Base-by-base conservation (phyloP, 2,797 vertebrate genomes). In the Megaceryle alcyon region DNA sequence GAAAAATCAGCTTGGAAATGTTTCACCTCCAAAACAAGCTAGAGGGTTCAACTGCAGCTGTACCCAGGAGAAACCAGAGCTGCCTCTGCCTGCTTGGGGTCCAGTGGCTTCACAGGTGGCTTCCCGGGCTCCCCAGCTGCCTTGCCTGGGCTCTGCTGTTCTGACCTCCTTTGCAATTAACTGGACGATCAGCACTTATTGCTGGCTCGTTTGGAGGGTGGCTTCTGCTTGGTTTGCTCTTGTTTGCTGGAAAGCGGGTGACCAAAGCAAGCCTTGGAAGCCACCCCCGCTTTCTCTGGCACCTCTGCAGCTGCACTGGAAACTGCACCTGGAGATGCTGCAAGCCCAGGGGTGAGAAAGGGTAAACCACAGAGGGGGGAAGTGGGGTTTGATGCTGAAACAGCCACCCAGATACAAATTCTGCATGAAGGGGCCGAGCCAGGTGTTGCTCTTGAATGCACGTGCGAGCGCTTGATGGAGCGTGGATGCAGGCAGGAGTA, bases 341-440 rank as follows among this genome's bases (percentile, higher is more conserved):
- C 7, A 0, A 85, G 65, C 57, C 46, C 49, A 1, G 1, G 33
- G 28, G 61, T 1, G 81, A 71, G 78, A 90, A 78, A 92, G 69
- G 49, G 59, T 37, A 61, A 95, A 93, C 77, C 95, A 7, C 92
- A 79, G 76, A 0, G 3, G 16, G 18, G 17, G 21, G 8, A 19
- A 73, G 83, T 1, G 4, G 63, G 14, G 54, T 68, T 71, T 79
- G 84, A 70, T 41, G 4, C 56, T 11, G 3, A 44, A 17, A 1
- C 31, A 49, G n/a, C 21, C 20, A 14, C 44, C 10, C 22, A 0
- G 4, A 21, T 54, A 70, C n/a, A 23, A 56, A 22, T 79, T 66
- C 31, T 33, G 63, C 3, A 3, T 44, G 41, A 5, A 0, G 0
- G 44, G 35, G 65, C 72, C 0, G 13, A 29, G 72, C 23, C 41